Base-by-base conservation (phyloP, 2,797 vertebrate genomes). In the Pithecia hirsuta region DNA sequence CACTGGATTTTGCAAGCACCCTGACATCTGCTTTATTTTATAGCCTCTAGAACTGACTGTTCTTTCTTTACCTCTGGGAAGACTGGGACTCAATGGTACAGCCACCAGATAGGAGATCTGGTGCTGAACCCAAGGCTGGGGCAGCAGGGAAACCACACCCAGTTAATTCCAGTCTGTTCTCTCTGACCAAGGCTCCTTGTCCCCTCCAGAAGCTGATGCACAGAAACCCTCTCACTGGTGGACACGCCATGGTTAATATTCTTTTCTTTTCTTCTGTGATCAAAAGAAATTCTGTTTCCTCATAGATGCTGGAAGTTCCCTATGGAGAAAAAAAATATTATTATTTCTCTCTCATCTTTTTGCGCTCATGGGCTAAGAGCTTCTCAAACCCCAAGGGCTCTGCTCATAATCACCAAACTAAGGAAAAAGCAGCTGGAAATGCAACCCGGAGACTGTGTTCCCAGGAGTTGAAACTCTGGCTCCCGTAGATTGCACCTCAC, bases 321-420 rank as follows among this genome's bases (percentile, higher is more conserved):
- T 83, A 86, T 8, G 88, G 97, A 98, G 97, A 97, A 95, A 89
- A 64, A 96, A 95, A 98, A 97, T 98, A 97, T 98, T 98, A 98
- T 98, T 76, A 78, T 97, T 98, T 98, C 96, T 96, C 90, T 97
- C 96, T 97, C 95, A 90, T 97, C 61, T 50, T 81, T 93, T 90
- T 96, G 52, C 74, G 57, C 39, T 81, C 50, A 24, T 33, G 93
- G 70, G 86, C 80, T 91, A 92, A 96, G 80, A 93, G 93, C 22
- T 75, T 93, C 93, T 93, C 79, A 86, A 67, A 95, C 61, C 88
- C 91, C 82, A 30, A 67, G 61, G 79, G 76, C 28, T 96, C 89
- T 92, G 93, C 44, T 97, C 87, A 64, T 93, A 79, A 61, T 81
- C 76, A 82, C 64, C 81, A 85, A 39, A 57, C 41, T 50, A 39